Evolutionary conservation across 2,797 vertebrate species (phyloP), one percentile per base, ranked within the genome.

Genomic region (Syndactyla subalaris): DNA sequence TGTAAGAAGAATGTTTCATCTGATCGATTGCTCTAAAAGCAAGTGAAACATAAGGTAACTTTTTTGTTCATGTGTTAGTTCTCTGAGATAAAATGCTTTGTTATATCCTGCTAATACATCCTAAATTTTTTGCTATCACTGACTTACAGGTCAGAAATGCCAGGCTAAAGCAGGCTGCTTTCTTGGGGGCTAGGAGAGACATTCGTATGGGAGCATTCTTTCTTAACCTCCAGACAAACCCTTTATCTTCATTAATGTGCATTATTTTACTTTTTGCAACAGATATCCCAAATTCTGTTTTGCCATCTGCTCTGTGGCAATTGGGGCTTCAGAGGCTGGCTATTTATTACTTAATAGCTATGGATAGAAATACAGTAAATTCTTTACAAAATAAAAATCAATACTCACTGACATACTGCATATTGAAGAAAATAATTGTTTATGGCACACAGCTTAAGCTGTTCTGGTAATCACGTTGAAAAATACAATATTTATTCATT

Each of bases 401-500:
- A 97, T 98, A 97, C 97, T 99, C 98, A 98, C 98, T 99, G 98
- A 99, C 98, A 98, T 98, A 98, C 99, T 99, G 99, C 98, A 99
- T 99, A 99, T 99, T 99, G 99, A 99, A 98, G 98, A 98, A 99
- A 99, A 99, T 99, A 99, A 99, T 99, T 99, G 99, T 99, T 99
- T 99, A 99, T 99, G 99, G 99, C 99, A 98, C 98, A 99, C 98
- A 98, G 99, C 99, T 99, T 99, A 99, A 99, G 99, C 99, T 99
- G 99, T 99, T 99, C 99, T 99, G 98, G 98, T 99, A 99, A 99
- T 99, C 99, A 99, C 98, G 98, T 99, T 99, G 99, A 99, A 99
- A 99, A 99, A 99, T 99, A 99, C 99, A 99, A 99, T 99, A 99
- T 99, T 99, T 99, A 99, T 99, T 99, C 99, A 99, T 99, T 99